Evolutionary conservation across 2,888 invertebrate genomes (phyloP).

Genomic region (Leptinotarsa juncta): DNA sequence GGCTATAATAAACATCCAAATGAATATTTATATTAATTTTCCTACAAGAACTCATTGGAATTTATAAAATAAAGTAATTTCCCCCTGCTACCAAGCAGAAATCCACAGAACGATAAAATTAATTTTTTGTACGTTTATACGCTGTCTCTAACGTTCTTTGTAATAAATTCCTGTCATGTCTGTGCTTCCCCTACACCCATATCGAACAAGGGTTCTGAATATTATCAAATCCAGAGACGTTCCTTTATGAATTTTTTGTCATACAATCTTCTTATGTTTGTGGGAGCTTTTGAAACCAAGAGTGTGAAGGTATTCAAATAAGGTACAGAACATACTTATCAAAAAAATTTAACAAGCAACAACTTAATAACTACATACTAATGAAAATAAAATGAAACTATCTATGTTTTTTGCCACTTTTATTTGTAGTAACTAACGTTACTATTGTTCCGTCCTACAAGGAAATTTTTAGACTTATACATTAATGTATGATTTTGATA

Average conservation of each 20-base stretch:
- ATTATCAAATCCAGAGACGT: constrained; percentile 6
- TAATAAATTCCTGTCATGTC: constrained; percentile 8
- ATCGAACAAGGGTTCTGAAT: constrained; percentile 2
- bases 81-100: neutral
- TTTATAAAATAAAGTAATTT: neutral
- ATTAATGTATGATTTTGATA: too few species aligned
- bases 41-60: neutral
- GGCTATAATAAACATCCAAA: too few species aligned
- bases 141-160: neutral
- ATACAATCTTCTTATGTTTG: neutral
- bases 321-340: neutral
- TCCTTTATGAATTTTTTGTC: constrained; percentile 3
- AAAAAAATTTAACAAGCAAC: neutral
- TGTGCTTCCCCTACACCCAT: constrained; percentile 7
- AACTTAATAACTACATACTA: too few species aligned
- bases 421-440: too few species aligned
- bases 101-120: neutral
- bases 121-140: constrained; percentile 2
- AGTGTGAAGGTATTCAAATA: neutral
- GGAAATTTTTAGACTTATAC: too few species aligned
- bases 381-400: too few species aligned
- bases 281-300: neutral
- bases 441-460: too few species aligned
- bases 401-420: too few species aligned
- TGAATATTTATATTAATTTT: neutral